Conservation (phyloP, 2,113 vertebrate genomes). For the Amblyornis subalaris region DNA sequence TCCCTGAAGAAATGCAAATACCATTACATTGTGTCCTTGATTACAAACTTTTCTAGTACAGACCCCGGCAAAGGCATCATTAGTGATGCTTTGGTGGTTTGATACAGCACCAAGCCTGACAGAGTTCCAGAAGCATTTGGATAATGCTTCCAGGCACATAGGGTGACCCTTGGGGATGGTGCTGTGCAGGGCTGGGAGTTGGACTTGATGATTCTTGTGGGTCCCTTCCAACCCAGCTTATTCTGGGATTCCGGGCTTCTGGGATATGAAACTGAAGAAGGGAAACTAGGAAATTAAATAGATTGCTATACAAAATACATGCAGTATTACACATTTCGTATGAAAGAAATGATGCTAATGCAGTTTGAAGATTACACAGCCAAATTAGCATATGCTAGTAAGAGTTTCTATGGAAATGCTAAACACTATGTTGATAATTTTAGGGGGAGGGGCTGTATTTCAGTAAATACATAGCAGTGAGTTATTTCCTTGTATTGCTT, state of each 20-base stretch:
- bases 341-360: neutral
- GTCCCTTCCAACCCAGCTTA: neutral
- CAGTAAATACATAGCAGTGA: neutral
- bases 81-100: neutral
- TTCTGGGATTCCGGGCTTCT: neutral
- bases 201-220: neutral
- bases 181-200: neutral
- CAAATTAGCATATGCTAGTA: neutral
- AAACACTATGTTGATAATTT: neutral
- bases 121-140: neutral
- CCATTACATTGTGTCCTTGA: neutral
- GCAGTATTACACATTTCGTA: neutral
- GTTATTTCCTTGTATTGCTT: neutral
- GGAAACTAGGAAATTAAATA: neutral
- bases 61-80: neutral
- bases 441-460: neutral
- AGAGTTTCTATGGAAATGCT: neutral
- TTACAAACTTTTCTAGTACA: neutral
- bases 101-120: neutral
- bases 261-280: neutral
- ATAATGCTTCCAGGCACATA: too few species aligned
- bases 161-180: neutral
- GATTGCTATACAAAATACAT: neutral
- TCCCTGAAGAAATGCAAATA: neutral
- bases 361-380: neutral